Base-by-base conservation (phyloP, 2,113 vertebrate species). In the Psilopogon haemacephalus region DNA sequence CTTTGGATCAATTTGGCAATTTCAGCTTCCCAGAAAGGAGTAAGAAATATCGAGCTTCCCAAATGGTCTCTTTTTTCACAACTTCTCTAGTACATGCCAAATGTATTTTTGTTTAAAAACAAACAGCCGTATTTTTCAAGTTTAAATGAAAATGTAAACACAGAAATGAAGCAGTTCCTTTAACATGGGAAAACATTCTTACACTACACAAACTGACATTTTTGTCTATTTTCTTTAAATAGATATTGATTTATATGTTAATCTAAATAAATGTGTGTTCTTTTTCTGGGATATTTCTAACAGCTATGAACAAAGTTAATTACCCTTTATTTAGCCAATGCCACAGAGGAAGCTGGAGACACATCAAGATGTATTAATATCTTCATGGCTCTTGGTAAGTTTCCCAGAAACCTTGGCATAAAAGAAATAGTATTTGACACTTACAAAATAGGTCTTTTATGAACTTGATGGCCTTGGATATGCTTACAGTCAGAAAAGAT, bases 361-460 rank as follows among this genome's bases (percentile, higher is more conserved):
- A 52, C 14, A 67, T n/a, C 64, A 76, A 75, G 40, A 40, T 33
- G 5, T 35, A 78, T 71, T 60, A 65, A 17, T 56, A 70, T 37
- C 60, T 82, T 85, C 35, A 52, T 52, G 80, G 42, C 8, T 80
- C 54, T 92, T 92, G 44, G 60, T 52, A 58, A 5, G 6, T 55
- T 94, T 91, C 63, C 37, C 46, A 86, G 73, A 92, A 93, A 79
- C 26, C 18, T 48, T 73, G 46, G 54, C 73, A 88, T 79, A 75
- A 67, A 89, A 88, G 24, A 67, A 80, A 21, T 35, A 62, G 73
- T 89, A 88, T 48, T 42, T 89, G 87, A 69, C 58, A 89, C 74
- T 92, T 93, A 58, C 8, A 74, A 82, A 91, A 92, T 30, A 26
- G 12, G 26, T 70, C 30, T 46, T 94, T 71, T 63, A 76, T 71